Conservation (phyloP, 2,797 vertebrate species). For the Taenioides sp. region DNA sequence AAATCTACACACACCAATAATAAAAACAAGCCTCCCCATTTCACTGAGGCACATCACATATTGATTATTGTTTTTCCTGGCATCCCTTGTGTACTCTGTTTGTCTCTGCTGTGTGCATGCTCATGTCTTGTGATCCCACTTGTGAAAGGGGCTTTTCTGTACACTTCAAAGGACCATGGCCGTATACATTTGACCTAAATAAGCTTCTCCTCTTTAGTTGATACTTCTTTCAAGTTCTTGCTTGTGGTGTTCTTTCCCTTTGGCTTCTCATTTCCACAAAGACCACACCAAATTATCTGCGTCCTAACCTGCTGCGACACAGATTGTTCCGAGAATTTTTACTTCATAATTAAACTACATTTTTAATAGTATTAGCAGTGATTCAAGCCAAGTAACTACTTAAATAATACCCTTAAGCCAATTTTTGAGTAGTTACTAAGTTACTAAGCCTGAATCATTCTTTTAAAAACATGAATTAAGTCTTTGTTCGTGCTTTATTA, state of each 20-base stretch:
- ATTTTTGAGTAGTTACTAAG: too few species aligned
- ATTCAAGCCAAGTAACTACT: not conserved
- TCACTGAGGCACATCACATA: too few species aligned
- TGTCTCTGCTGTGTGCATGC: slow-evolving; percentile 15
- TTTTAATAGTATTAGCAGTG: not conserved
- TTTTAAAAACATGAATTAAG: too few species aligned
- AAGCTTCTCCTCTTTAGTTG: slow-evolving; percentile 13
- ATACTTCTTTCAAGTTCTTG: not conserved
- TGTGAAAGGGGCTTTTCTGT: slow-evolving; percentile 51
- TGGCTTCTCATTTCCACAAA: not conserved
- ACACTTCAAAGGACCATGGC: slow-evolving; percentile 21
- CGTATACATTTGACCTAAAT: slow-evolving; percentile 27
- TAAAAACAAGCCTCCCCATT: too few species aligned
- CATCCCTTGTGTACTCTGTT: not conserved
- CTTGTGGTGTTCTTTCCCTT: slow-evolving; percentile 23
- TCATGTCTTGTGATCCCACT: slow-evolving; percentile 53
- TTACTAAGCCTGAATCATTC: too few species aligned
- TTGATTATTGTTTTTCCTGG: not conserved
- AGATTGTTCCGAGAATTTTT: too few species aligned
- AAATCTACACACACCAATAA: too few species aligned
- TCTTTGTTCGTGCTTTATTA: too few species aligned
- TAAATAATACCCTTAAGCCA: too few species aligned
- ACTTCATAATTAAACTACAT: too few species aligned
- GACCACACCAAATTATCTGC: not conserved
- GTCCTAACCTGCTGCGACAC: not conserved